Conservation (phyloP, 2,797 vertebrate genomes). For the Pangasius larnaudii region DNA sequence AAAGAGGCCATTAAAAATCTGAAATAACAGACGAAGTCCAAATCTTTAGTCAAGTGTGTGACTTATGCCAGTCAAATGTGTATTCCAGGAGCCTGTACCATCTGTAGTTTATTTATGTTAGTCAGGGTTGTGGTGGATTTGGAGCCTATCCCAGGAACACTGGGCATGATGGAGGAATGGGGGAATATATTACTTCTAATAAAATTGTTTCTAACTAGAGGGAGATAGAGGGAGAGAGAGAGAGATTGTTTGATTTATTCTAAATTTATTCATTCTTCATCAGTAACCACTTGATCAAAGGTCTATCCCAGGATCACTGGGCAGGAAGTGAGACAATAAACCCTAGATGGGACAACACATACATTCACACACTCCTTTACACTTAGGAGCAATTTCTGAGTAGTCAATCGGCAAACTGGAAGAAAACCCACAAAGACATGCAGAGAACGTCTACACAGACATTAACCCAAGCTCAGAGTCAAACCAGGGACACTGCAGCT, state of each 20-base stretch:
- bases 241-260: not conserved
- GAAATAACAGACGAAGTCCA: not conserved
- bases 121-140: not conserved
- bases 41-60: not conserved
- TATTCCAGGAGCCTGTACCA: slow-evolving; percentile 1
- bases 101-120: slow-evolving; percentile 15
- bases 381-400: not conserved
- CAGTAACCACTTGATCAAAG: not conserved
- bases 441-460: not conserved
- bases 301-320: not conserved
- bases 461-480: not conserved
- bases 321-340: not conserved
- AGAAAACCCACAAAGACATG: not conserved
- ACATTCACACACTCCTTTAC: not conserved
- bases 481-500: too few relatives aligned
- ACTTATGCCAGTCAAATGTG: slow-evolving; percentile 12
- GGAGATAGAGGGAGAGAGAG: not conserved
- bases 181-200: slow-evolving; percentile 2
- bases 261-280: not conserved
- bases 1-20: not conserved
- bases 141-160: slow-evolving; percentile 14
- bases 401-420: not conserved
- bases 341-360: too few relatives aligned
- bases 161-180: slow-evolving; percentile 9
- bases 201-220: not conserved